A percentile compares a stretch with the other conserved stretches of the same genome.
phyloP scores from a whole-genome alignment of 2,888 invertebrate genomes.

The Cremastinae sp. region DNA sequence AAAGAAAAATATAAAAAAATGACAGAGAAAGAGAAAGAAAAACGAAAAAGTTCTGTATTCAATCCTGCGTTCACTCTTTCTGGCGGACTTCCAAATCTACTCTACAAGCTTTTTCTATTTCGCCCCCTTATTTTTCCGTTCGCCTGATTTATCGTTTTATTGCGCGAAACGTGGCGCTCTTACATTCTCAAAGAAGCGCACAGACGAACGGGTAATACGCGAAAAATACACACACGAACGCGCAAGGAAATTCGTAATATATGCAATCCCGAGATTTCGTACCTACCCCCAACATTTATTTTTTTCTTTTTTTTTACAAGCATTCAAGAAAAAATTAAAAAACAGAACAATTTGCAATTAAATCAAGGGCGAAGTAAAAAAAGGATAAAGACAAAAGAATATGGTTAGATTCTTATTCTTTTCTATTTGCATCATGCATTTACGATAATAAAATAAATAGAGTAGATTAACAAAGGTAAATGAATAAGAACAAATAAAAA shows the following conservation, averaged over 20 bases:
- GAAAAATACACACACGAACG: constrained; percentile 7
- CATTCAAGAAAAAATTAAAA: too few species aligned
- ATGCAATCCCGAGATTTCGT: background rate
- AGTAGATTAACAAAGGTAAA: too few species aligned
- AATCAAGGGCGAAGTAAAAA: too few species aligned
- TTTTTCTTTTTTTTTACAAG: too few species aligned
- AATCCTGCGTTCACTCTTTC: constrained; percentile 60
- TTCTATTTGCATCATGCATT: too few species aligned
- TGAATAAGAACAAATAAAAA: background rate
- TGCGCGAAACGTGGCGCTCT: constrained; percentile 61
- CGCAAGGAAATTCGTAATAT: constrained; percentile 13
- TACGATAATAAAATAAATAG: too few species aligned
- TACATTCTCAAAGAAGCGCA: constrained; percentile 13
- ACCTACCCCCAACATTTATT: background rate
- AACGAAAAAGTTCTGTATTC: constrained; percentile 62
- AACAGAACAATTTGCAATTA: too few species aligned
- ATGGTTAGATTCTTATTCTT: too few species aligned
- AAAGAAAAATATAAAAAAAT: constrained; percentile 26
- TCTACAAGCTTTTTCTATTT: constrained; percentile 76
- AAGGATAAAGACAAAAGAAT: too few species aligned
- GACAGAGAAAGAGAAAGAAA: constrained; percentile 44
- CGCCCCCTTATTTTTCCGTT: constrained; percentile 72
- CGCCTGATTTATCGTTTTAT: constrained; percentile 73
- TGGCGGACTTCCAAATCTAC: constrained; percentile 76
- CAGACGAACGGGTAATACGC: constrained; percentile 16